Base-by-base conservation (phyloP, 30 jellyfish, hydroid and myxozoan genomes). In the Calvadosia cruxmelitensis region DNA sequence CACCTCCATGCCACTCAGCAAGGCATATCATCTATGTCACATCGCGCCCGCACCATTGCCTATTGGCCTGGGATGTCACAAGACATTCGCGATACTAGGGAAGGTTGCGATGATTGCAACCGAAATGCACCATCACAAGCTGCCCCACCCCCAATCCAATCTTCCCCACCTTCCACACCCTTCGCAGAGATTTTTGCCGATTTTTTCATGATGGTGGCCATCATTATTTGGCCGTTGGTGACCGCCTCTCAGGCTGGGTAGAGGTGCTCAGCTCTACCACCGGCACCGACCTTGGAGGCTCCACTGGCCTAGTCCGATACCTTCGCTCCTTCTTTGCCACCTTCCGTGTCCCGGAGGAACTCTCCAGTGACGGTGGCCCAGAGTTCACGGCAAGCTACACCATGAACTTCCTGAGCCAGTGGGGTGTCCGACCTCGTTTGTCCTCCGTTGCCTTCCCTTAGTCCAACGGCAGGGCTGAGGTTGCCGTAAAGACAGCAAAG, bases 201-300 rank as follows among this genome's bases (percentile, higher is more conserved):
- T n/a, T 7, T 64, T 20, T 30, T 13, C 67, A 65, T 32, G 31
- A 23, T 23, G 0, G 12, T 5, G 74, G 74, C 20, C 66, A 65
- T 13, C 27, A 31, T 15, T 65, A 65, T 31, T 31, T 65, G 74
- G 31, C 31, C 27, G 27, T 35, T 63, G 76, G 73, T 1, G 79
- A 69, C 73, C 79, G 79, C 49, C 49, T 69, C 49, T 35, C 79
- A 3, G 79, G 73, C 0, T 69, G 79, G 79, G 49, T 63, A 24
- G 75, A 69, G 49, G 74, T 27, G 23, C 2, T 36, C 27, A 63
- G 29, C 0, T 72, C 79, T 5, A 10, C 20, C 15, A 5, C 20
- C 15, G 57, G 15, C 10, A 42, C 10, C 20, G 57, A 42, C 20
- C 57, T 10, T 20, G 57, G 57, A 5, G 15, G 20, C 10, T 5